Evolutionary conservation across 2,888 invertebrate genomes (phyloP).

Genomic region (Lissonota sp.): DNA sequence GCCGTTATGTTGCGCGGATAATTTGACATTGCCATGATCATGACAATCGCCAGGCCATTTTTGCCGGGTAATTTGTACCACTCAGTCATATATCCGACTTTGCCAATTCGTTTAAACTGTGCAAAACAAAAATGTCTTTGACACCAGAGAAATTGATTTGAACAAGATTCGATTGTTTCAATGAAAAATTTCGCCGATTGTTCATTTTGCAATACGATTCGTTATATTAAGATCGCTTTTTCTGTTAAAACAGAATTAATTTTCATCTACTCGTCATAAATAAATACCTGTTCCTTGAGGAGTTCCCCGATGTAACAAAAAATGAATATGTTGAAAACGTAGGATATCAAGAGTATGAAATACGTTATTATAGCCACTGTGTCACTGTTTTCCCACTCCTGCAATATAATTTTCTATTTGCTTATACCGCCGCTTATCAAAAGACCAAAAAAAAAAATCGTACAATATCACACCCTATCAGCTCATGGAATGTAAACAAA

Average conservation of each 20-base stretch:
- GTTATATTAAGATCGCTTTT: too few relatives aligned
- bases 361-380: slow-evolving; percentile 44
- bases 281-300: slow-evolving; percentile 71
- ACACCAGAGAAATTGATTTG: background rate
- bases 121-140: slow-evolving; percentile 1
- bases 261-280: background rate
- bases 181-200: background rate
- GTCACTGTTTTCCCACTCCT: slow-evolving; percentile 53
- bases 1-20: slow-evolving; percentile 61
- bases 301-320: slow-evolving; percentile 71
- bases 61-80: slow-evolving; percentile 65
- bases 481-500: background rate
- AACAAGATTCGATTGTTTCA: background rate
- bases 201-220: background rate
- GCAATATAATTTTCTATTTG: too few relatives aligned
- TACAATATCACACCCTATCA: background rate
- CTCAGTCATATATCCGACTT: slow-evolving; percentile 56
- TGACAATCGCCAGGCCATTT: slow-evolving; percentile 48
- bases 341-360: slow-evolving; percentile 33
- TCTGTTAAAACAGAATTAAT: too few relatives aligned
- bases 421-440: background rate
- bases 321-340: slow-evolving; percentile 51
- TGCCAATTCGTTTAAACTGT: slow-evolving; percentile 57
- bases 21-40: slow-evolving; percentile 62
- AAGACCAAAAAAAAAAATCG: background rate